A percentile compares a stretch with the other conserved stretches of the same genome.
Evolutionary conservation across 1,140 invertebrate species (phyloP).

Genomic region (Ooceraea biroi): DNA sequence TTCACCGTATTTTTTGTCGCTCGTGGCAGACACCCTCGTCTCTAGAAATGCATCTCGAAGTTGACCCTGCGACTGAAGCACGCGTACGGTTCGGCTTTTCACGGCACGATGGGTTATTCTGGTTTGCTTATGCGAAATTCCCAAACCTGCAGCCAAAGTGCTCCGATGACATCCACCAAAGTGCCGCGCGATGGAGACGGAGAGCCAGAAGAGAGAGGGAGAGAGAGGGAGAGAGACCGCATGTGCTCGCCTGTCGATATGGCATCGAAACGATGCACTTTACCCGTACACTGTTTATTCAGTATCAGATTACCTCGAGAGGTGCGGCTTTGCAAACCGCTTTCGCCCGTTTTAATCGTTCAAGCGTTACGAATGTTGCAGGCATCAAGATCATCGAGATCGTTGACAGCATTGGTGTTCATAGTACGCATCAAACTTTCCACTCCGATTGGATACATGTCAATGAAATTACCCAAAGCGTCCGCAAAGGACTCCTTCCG

Average conservation of each 20-base stretch:
- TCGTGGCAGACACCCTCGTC: neutral
- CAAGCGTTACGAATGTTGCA: constrained; percentile 1
- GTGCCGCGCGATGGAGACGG: constrained; percentile 35
- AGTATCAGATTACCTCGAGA: constrained; percentile 61
- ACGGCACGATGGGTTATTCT: constrained; percentile 31
- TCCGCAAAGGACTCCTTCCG: neutral
- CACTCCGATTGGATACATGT: constrained; percentile 1
- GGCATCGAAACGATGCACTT: constrained; percentile 65
- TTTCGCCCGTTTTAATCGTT: constrained; percentile 29
- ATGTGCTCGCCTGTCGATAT: constrained; percentile 73
- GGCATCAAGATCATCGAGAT: neutral
- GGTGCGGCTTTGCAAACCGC: neutral
- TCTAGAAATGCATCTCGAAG: neutral
- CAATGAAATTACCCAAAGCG: neutral
- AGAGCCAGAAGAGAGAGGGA: constrained; percentile 18
- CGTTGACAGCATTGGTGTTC: neutral
- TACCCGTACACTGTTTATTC: constrained; percentile 67
- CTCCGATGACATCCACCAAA: constrained; percentile 46
- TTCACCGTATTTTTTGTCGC: neutral
- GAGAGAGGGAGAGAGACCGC: constrained; percentile 54
- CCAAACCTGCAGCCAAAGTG: constrained; percentile 61
- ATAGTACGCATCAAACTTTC: neutral
- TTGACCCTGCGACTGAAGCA: constrained; percentile 11
- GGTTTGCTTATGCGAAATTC: constrained; percentile 60
- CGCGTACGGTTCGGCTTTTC: neutral